phyloP scores from a whole-genome alignment of 1,140 invertebrate species.

The Saxidomus purpurata region DNA sequence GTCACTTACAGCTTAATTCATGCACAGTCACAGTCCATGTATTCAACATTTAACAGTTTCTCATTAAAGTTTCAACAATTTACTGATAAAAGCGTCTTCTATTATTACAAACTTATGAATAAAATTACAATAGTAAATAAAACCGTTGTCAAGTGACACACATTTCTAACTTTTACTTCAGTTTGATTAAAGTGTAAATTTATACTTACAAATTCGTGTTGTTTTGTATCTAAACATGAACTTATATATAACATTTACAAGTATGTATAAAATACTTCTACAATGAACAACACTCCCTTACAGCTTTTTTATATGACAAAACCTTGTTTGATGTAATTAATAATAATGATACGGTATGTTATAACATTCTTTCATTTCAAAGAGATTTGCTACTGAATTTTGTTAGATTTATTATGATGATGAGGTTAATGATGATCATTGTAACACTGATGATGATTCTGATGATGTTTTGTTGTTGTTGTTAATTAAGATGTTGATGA shows the following conservation, averaged over 20 bases:
- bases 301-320: not conserved
- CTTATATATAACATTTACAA: not conserved
- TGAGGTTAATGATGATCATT: not conserved
- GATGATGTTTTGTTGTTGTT: too few relatives aligned
- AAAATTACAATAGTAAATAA: constrained; percentile 20
- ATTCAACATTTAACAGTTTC: not conserved
- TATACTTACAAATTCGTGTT: not conserved
- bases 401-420: not conserved
- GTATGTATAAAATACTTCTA: not conserved
- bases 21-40: not conserved
- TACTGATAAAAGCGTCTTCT: not conserved
- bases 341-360: not conserved
- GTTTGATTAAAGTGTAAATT: not conserved
- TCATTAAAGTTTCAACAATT: not conserved
- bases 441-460: too few relatives aligned
- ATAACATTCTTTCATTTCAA: too few relatives aligned
- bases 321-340: not conserved
- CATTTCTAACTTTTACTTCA: not conserved
- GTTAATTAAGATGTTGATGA: not conserved
- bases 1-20: not conserved
- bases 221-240: not conserved
- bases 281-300: not conserved
- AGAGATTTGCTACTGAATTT: not conserved
- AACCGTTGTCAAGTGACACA: not conserved
- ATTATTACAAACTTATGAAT: not conserved